Percentiles rank a stretch among this genome's conserved stretches.
These are phyloP conservation scores for Capra hircus DNA, from an alignment of 2,113 vertebrate genomes.

Conservation along the genomic window DNA sequence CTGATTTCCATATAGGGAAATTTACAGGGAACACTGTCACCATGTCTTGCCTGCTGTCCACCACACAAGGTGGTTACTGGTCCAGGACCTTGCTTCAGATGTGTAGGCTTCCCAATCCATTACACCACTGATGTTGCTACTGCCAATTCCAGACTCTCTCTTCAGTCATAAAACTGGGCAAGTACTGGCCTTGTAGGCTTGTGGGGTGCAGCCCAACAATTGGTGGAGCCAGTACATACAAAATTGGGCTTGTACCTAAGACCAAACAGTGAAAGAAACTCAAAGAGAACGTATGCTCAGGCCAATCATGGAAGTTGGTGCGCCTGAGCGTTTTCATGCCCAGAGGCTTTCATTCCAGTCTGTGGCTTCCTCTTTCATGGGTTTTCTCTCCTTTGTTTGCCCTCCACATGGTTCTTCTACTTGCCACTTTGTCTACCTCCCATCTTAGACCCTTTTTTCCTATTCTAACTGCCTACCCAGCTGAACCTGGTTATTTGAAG, in stretches of 20 bases:
- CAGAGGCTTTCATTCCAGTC: background rate
- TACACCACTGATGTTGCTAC: background rate
- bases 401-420: background rate
- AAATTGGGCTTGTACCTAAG: background rate
- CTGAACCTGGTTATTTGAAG: background rate
- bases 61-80: background rate
- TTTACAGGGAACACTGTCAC: background rate
- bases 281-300: background rate
- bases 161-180: background rate
- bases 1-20: background rate
- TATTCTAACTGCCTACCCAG: background rate
- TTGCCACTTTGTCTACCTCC: background rate
- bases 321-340: background rate
- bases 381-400: background rate
- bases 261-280: background rate
- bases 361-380: background rate
- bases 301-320: fast-evolving
- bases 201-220: background rate
- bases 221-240: background rate
- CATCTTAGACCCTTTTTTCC: background rate
- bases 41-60: background rate
- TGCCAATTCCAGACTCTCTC: background rate
- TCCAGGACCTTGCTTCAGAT: background rate
- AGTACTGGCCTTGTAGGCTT: background rate
- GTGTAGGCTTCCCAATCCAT: background rate